Conservation (phyloP, 2,888 invertebrate species). For the Netelia virgata region DNA sequence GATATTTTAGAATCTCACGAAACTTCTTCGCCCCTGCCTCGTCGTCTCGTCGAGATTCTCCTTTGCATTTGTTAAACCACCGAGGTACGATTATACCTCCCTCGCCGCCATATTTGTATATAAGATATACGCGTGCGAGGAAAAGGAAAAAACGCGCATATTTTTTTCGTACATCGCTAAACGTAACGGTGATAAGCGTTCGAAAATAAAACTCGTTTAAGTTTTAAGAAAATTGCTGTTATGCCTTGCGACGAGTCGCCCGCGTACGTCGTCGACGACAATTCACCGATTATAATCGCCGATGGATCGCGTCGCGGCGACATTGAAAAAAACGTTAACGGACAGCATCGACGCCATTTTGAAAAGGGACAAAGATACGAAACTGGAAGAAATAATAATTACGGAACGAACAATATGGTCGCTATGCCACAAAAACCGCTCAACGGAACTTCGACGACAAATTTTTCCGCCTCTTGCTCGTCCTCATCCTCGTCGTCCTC, state of each 20-base stretch:
- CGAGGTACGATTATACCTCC: background rate
- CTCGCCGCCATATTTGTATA: constrained; percentile 34
- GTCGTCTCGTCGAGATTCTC: background rate
- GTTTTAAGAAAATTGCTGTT: background rate
- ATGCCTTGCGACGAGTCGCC: constrained; percentile 63
- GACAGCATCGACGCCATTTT: constrained; percentile 27
- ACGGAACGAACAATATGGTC: constrained; percentile 36
- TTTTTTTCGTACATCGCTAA: background rate
- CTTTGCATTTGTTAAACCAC: background rate
- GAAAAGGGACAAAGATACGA: background rate
- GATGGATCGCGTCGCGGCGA: constrained; percentile 25
- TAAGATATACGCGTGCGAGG: background rate
- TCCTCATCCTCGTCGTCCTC: constrained; percentile 46
- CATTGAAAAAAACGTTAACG: constrained; percentile 29
- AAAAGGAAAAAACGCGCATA: background rate
- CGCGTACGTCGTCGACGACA: constrained; percentile 28
- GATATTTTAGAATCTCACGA: constrained; percentile 54
- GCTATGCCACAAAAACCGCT: constrained; percentile 58
- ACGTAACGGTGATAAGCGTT: background rate
- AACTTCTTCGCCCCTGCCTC: background rate
- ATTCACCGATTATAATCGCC: constrained; percentile 45
- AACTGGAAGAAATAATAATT: background rate
- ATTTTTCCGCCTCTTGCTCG: constrained; percentile 52
- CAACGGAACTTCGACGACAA: constrained; percentile 48
- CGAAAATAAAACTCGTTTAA: background rate